phyloP scores from a whole-genome alignment of 1,140 invertebrate genomes.

The Cardiocondyla obscurior region DNA sequence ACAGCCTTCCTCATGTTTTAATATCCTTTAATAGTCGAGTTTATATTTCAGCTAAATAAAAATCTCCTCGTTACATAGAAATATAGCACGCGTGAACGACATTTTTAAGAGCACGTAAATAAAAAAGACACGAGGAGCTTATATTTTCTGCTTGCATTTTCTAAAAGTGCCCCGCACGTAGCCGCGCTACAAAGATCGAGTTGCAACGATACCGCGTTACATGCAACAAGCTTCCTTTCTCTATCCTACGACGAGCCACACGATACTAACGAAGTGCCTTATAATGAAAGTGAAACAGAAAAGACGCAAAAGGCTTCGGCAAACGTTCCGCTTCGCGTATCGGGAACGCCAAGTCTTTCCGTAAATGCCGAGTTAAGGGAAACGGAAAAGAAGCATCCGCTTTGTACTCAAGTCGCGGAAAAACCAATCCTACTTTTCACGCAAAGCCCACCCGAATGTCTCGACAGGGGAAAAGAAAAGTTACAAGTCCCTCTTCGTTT shows the following conservation, averaged over 20 bases:
- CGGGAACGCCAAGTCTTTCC: neutral
- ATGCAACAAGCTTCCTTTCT: constrained; percentile 13
- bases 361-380: constrained; percentile 5
- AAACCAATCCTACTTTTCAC: constrained; percentile 29
- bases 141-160: constrained; percentile 26
- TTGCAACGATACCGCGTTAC: constrained; percentile 25
- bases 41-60: neutral
- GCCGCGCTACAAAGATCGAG: constrained; percentile 10
- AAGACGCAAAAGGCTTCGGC: constrained; percentile 35
- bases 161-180: constrained; percentile 16
- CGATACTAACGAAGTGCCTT: constrained; percentile 39
- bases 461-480: neutral
- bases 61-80: neutral
- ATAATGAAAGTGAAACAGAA: constrained; percentile 42
- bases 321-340: constrained; percentile 6
- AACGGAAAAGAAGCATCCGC: constrained; percentile 20
- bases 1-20: neutral
- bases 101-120: neutral
- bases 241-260: neutral
- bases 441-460: neutral
- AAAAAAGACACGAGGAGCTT: neutral
- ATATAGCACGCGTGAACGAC: neutral
- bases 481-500: neutral
- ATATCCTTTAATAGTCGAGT: neutral
- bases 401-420: constrained; percentile 12